These are phyloP conservation scores for Rhyacophila evoluta DNA, from an alignment of 2,888 invertebrate genomes.

Conservation along the genomic window DNA sequence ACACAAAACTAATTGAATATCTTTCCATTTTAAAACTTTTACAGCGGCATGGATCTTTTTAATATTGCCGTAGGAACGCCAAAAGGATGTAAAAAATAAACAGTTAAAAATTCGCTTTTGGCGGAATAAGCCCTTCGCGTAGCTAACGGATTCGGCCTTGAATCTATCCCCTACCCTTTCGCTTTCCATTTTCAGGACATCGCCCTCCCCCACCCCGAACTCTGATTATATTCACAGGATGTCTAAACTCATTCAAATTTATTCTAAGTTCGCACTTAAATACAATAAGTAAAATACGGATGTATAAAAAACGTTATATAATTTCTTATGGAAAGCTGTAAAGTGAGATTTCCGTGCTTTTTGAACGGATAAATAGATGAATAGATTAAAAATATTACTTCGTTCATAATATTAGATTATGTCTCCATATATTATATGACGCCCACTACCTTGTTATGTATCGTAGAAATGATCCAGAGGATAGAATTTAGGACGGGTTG, in stretches of 20 bases:
- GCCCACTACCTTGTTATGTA: too few relatives aligned
- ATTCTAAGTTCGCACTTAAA: slow-evolving; percentile 2
- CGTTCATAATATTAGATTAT: too few relatives aligned
- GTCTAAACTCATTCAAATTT: slow-evolving; percentile 22
- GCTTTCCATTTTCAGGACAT: neutral
- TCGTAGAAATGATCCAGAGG: too few relatives aligned
- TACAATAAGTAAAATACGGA: neutral
- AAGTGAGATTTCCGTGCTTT: too few relatives aligned
- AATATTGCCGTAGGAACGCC: neutral
- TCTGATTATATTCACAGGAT: slow-evolving; percentile 9
- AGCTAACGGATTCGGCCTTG: slow-evolving; percentile 15
- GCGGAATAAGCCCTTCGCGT: neutral
- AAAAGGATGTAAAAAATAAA: slow-evolving; percentile 22
- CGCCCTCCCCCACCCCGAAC: neutral
- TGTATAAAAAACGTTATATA: neutral
- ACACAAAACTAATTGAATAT: neutral
- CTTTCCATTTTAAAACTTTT: neutral
- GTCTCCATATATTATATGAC: too few relatives aligned
- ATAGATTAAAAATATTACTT: too few relatives aligned
- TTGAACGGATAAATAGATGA: too few relatives aligned
- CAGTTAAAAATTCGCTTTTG: slow-evolving; percentile 2
- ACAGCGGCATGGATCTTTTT: neutral
- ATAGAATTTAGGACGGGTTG: too few relatives aligned
- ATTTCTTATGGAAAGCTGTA: neutral
- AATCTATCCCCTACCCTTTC: neutral